phyloP scores from a whole-genome alignment of 2,888 invertebrate species.

The Himalopsyche tibetana region DNA sequence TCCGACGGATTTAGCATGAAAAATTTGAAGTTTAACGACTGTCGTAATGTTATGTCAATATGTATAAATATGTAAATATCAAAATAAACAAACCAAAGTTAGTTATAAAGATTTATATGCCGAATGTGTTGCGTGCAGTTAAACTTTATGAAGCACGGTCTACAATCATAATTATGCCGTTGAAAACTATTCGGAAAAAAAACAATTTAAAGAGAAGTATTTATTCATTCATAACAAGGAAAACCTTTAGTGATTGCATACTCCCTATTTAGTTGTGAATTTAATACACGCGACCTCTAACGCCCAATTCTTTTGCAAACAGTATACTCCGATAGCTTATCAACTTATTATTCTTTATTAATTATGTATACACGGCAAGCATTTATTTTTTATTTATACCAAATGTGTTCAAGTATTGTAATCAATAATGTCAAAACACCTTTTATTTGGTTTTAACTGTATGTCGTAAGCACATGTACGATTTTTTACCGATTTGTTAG shows the following conservation, averaged over 20 bases:
- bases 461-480: no score
- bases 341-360: neutral
- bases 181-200: neutral
- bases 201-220: neutral
- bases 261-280: neutral
- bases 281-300: neutral
- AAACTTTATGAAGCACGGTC: neutral
- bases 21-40: no score
- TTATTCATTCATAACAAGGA: constrained; percentile 40
- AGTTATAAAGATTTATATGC: neutral
- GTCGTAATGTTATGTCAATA: no score
- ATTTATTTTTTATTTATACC: neutral
- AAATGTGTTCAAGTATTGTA: neutral
- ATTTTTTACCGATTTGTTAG: no score
- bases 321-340: neutral
- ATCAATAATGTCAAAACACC: no score
- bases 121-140: neutral
- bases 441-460: no score
- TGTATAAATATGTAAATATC: neutral
- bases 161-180: neutral
- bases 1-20: no score
- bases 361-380: no score
- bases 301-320: constrained; percentile 15
- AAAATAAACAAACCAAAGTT: neutral
- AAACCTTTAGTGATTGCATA: neutral